Evolutionary conservation across 2,888 invertebrate genomes (phyloP).

Genomic region (Celastrina argiolus): DNA sequence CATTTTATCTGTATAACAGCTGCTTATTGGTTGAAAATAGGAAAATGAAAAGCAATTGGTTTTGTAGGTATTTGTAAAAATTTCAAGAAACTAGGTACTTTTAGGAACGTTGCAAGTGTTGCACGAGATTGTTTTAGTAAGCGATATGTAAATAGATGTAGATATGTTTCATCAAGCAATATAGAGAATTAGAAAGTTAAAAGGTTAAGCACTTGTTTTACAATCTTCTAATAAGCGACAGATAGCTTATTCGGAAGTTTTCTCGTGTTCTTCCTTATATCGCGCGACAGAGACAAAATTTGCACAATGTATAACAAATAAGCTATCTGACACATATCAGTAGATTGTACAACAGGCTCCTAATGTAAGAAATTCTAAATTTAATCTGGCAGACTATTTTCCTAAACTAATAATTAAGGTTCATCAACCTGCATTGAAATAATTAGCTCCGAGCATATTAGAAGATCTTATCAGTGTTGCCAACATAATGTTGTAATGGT

Average conservation of each 20-base stretch:
- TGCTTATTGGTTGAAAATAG: background rate
- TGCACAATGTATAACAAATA: too few species aligned
- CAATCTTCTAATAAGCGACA: too few species aligned
- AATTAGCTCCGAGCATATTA: background rate
- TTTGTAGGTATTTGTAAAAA: background rate
- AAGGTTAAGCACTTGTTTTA: too few species aligned
- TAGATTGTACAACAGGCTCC: too few species aligned
- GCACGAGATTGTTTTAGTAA: background rate
- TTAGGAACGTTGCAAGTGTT: background rate
- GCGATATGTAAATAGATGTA: conserved; percentile 17
- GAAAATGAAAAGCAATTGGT: background rate
- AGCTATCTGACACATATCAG: too few species aligned
- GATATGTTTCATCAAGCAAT: conserved; percentile 16
- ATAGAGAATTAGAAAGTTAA: background rate
- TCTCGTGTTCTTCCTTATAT: too few species aligned
- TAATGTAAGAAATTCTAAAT: background rate
- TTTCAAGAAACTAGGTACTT: background rate
- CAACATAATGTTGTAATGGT: background rate
- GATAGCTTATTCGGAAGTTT: too few species aligned
- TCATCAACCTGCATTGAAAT: background rate
- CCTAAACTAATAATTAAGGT: background rate
- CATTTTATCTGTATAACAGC: background rate
- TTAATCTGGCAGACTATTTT: conserved; percentile 7
- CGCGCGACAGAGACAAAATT: too few species aligned
- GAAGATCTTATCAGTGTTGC: background rate